These are phyloP conservation scores for Chironomus striatipennis DNA, from an alignment of 1,140 invertebrate species.

Conservation along the genomic window DNA sequence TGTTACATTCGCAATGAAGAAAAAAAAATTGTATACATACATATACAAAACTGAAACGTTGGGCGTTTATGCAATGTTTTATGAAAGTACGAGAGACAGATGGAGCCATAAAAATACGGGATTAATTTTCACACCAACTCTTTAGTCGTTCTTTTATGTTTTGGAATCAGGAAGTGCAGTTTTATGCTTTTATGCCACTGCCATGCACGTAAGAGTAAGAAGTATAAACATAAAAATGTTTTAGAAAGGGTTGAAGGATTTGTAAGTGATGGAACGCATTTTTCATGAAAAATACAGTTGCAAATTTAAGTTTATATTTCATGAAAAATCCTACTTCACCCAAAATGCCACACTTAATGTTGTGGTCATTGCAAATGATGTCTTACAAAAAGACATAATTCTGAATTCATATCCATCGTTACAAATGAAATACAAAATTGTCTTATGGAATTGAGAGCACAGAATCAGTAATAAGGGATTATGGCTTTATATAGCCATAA, in stretches of 20 bases:
- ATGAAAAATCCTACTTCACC: no score
- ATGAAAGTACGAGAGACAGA: constrained; percentile 12
- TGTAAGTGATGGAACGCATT: neutral
- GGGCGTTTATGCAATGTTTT: neutral
- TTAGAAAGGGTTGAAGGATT: no score
- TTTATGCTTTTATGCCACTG: neutral
- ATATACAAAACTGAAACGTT: neutral
- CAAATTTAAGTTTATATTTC: neutral
- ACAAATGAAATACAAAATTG: no score
- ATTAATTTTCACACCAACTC: neutral
- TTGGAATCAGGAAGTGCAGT: neutral
- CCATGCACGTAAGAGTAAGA: no score
- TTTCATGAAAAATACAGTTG: no score
- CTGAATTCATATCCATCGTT: neutral
- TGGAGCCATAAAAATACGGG: constrained; percentile 3
- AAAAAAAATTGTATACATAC: no score
- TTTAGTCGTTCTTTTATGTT: neutral
- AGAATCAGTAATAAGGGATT: neutral
- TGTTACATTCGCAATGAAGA: no score
- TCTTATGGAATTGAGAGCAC: no score
- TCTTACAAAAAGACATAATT: no score
- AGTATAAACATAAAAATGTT: neutral
- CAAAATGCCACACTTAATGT: no score
- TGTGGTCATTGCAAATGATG: no score
- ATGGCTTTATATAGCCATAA: neutral